Base-by-base conservation (phyloP, 2,797 vertebrate species). In the Danio tinwini region DNA sequence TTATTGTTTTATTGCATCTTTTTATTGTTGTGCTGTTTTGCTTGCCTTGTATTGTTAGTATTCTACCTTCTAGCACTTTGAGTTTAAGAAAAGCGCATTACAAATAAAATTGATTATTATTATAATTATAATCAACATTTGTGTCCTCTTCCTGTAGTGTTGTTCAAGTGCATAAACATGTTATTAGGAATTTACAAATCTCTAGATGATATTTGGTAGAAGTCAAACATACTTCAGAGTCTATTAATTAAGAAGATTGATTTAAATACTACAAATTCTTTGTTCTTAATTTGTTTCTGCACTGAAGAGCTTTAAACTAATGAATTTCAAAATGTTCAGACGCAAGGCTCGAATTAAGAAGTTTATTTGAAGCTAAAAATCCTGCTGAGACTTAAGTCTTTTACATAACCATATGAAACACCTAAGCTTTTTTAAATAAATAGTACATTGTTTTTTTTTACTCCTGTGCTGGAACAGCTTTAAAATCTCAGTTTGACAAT, bases 201-300 rank as follows among this genome's bases (percentile, higher is more conserved):
- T 39, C n/a, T 40, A 16, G 39, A 37, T 64, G 7, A 53, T 63
- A 75, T 64, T 17, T 53, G 10, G 49, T 19, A 19, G 4, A 53
- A 42, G 10, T 40, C 49, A 16, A 49, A 52, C 29, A 52, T 3
- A 17, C 67, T 53, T 53, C 6, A 49, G 52, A n/a, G 19, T 44
- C 47, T 64, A 53, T 52, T 64, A 70, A 70, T 40, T 40, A 53
- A 70, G 49, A 37, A 19, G 68, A 10, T 55, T 70, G 50, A 12
- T 6, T 42, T 70, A 70, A 70, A 17, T 19, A 19, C 16, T 53
- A 17, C n/a, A 55, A 55, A 70, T 55, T 37, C 6, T 0, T 4
- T 50, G 49, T 69, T 39, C 29, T n/a, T 52, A 16, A 37, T 68
- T 40, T 17, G 10, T 53, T 17, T 70, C 29, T 53, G 10, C 29